Conservation (phyloP, 1,140 invertebrate genomes). For the Patella vulgata region DNA sequence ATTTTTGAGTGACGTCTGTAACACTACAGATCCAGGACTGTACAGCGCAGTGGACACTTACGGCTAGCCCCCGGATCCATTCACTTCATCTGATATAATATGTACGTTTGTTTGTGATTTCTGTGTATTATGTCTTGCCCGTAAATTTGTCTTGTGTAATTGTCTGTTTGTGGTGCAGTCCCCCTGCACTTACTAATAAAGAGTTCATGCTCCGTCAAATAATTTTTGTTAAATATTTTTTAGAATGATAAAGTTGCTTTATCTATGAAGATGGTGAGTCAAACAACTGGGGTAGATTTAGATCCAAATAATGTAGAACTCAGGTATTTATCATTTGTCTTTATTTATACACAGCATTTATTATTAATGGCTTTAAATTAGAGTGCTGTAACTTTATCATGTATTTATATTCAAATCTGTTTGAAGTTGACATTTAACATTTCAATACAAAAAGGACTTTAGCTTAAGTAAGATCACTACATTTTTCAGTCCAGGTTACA, state of each 20-base stretch:
- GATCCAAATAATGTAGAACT: conserved; percentile 59
- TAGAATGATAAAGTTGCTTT: conserved; percentile 58
- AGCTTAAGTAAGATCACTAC: neutral
- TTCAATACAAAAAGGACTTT: neutral
- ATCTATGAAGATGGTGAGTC: conserved; percentile 65
- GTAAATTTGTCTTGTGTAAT: too few species aligned
- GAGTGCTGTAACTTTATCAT: neutral
- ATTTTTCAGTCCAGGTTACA: neutral
- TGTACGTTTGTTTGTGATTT: too few species aligned
- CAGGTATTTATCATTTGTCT: conserved; percentile 35
- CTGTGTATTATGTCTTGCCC: too few species aligned
- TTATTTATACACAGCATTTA: neutral
- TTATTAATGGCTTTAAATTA: neutral
- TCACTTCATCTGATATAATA: too few species aligned
- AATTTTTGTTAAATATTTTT: too few species aligned
- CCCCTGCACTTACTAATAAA: too few species aligned
- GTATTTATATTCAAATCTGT: neutral
- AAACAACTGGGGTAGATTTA: conserved; percentile 58
- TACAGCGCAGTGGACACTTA: too few species aligned
- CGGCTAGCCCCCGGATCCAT: too few species aligned
- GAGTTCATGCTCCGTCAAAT: too few species aligned
- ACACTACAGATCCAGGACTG: too few species aligned
- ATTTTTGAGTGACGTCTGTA: too few species aligned
- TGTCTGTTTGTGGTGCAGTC: too few species aligned
- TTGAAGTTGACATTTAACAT: neutral